Percentiles rank a stretch among this genome's conserved stretches.
Conservation (phyloP, 2,888 invertebrate genomes). For the Argynnis bischoffii region DNA sequence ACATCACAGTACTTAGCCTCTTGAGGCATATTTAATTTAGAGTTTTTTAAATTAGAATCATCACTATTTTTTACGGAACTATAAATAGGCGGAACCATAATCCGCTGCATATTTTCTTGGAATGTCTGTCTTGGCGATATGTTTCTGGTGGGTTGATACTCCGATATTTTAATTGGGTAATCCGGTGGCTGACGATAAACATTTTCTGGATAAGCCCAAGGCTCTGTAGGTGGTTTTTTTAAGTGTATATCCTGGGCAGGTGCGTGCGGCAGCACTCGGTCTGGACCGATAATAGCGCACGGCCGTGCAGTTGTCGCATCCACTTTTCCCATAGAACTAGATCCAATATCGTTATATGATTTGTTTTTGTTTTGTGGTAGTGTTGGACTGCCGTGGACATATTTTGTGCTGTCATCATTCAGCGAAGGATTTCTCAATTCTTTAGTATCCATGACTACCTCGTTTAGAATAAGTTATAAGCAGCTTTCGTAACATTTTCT, state of each 20-base stretch:
- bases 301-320: conserved; percentile 68
- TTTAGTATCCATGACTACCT: conserved; percentile 75
- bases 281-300: conserved; percentile 79
- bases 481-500: conserved; percentile 59
- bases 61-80: conserved; percentile 63
- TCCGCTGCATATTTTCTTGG: conserved; percentile 79
- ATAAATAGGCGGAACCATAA: conserved; percentile 72
- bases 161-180: conserved; percentile 63
- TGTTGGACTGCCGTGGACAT: conserved; percentile 57
- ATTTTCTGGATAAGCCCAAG: conserved; percentile 62
- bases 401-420: conserved; percentile 69
- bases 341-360: conserved; percentile 67
- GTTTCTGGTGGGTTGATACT: conserved; percentile 68
- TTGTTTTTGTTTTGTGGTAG: conserved; percentile 64
- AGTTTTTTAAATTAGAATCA: conserved; percentile 60
- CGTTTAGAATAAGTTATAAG: conserved; percentile 49
- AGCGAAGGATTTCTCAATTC: conserved; percentile 66
- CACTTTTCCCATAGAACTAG: conserved; percentile 68
- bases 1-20: conserved; percentile 77
- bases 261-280: conserved; percentile 65
- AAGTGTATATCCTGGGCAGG: conserved; percentile 55
- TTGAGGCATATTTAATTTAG: conserved; percentile 59
- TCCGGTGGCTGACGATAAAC: conserved; percentile 65
- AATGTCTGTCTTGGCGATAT: conserved; percentile 81
- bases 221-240: conserved; percentile 61